A percentile compares a stretch with the other conserved stretches of the same genome.
phyloP scores from a whole-genome alignment of 2,888 invertebrate species.

The Drosophila suboccidentalis region DNA sequence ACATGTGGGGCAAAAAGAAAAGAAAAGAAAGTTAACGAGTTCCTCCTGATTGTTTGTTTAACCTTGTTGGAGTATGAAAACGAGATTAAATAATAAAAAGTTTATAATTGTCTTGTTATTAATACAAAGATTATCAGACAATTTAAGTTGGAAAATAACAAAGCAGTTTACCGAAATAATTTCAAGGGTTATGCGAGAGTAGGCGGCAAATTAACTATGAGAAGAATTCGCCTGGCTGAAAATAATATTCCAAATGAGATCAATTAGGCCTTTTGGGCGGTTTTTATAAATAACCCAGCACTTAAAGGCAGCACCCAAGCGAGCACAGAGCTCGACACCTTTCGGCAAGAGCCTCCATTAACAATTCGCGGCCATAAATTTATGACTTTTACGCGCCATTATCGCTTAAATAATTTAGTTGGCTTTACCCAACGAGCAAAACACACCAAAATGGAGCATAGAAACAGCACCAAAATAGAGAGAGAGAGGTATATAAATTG shows the following conservation, averaged over 20 bases:
- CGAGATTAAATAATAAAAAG: conserved; percentile 60
- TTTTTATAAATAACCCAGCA: conserved; percentile 41
- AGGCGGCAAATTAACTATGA: conserved; percentile 3
- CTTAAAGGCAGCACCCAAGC: conserved; percentile 48
- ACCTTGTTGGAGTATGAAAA: conserved; percentile 24
- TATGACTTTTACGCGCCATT: conserved; percentile 70
- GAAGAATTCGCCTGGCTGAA: neutral
- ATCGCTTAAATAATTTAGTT: conserved; percentile 76
- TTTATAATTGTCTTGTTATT: conserved; percentile 60
- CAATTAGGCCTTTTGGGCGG: conserved; percentile 38
- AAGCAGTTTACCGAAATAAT: conserved; percentile 36
- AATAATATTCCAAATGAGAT: conserved; percentile 40
- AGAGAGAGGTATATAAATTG: conserved; percentile 4
- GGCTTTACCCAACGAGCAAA: conserved; percentile 27
- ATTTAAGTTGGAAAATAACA: conserved; percentile 29
- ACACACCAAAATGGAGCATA: conserved; percentile 26
- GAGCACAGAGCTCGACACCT: conserved; percentile 31
- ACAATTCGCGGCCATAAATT: conserved; percentile 53
- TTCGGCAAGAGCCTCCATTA: conserved; percentile 22
- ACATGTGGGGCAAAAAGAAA: conserved; percentile 14
- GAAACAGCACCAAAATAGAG: conserved; percentile 28
- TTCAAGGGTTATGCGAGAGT: conserved; percentile 8
- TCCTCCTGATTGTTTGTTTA: conserved; percentile 22
- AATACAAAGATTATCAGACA: conserved; percentile 56
- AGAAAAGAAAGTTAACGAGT: conserved; percentile 16